These are phyloP conservation scores for Hylaeus volcanicus DNA, from an alignment of 1,140 invertebrate genomes.

Conservation along the genomic window DNA sequence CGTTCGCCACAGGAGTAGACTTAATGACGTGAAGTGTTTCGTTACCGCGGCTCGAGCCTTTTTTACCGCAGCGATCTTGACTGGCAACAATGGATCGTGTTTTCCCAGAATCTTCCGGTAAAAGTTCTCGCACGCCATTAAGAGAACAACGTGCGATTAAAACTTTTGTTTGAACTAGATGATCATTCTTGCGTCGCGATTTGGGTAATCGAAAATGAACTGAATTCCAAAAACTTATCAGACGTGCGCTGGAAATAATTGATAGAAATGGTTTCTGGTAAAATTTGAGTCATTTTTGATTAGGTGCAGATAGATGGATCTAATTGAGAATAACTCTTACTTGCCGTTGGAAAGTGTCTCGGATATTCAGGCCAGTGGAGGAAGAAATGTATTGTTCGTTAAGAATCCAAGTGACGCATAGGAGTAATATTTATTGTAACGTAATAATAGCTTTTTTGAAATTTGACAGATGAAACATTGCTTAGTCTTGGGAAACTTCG, in stretches of 20 bases:
- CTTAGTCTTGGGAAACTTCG: too few species aligned
- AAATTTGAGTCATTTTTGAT: background rate
- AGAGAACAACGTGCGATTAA: slow-evolving; percentile 19
- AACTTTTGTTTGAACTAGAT: background rate
- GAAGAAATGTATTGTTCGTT: background rate
- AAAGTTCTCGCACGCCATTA: slow-evolving; percentile 34
- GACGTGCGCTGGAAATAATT: background rate
- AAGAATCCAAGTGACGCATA: background rate
- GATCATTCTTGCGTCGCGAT: background rate
- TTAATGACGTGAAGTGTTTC: slow-evolving; percentile 70
- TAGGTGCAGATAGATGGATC: too few species aligned
- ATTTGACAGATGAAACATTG: background rate
- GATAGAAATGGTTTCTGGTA: background rate
- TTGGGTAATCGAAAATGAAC: background rate
- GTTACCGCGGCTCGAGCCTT: slow-evolving; percentile 23
- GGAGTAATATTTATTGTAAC: too few species aligned
- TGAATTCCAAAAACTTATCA: background rate
- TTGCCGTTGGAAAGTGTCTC: background rate
- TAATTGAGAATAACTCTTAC: too few species aligned
- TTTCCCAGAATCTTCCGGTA: slow-evolving; percentile 56
- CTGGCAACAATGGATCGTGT: slow-evolving; percentile 46
- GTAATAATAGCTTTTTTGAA: too few species aligned
- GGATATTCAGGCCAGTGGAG: background rate
- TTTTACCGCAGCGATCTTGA: slow-evolving; percentile 29
- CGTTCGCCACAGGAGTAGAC: slow-evolving; percentile 67